phyloP scores from a whole-genome alignment of 2,888 invertebrate species.

The Morinoia aosen region DNA sequence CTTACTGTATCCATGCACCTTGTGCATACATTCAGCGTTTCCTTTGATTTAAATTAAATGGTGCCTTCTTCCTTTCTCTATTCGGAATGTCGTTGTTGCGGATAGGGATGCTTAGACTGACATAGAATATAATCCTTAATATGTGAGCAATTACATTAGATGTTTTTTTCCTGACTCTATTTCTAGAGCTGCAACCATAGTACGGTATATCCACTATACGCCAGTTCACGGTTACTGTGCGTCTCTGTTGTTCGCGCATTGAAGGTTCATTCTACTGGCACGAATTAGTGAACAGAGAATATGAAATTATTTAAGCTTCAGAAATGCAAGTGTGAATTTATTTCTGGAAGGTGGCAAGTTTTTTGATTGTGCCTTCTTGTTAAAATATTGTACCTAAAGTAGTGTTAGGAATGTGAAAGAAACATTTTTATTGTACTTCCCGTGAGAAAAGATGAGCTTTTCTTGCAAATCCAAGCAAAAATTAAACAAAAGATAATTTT shows the following conservation, averaged over 20 bases:
- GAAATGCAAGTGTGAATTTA: not conserved
- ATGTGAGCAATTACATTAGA: not conserved
- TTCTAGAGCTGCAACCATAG: not conserved
- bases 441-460: not conserved
- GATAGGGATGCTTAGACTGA: no score
- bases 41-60: no score
- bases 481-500: not conserved
- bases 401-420: not conserved
- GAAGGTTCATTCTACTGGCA: not conserved
- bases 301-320: not conserved
- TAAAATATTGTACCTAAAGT: no score
- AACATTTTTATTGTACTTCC: not conserved
- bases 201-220: not conserved
- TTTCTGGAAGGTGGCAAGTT: not conserved
- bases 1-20: no score
- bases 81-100: no score
- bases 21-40: no score
- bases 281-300: not conserved
- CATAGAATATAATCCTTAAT: no score
- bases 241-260: not conserved
- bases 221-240: not conserved
- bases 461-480: not conserved
- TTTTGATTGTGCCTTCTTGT: not conserved
- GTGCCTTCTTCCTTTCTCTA: no score
- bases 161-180: not conserved